phyloP scores from a whole-genome alignment of 2,113 vertebrate genomes.

The Aramus guarauna region DNA sequence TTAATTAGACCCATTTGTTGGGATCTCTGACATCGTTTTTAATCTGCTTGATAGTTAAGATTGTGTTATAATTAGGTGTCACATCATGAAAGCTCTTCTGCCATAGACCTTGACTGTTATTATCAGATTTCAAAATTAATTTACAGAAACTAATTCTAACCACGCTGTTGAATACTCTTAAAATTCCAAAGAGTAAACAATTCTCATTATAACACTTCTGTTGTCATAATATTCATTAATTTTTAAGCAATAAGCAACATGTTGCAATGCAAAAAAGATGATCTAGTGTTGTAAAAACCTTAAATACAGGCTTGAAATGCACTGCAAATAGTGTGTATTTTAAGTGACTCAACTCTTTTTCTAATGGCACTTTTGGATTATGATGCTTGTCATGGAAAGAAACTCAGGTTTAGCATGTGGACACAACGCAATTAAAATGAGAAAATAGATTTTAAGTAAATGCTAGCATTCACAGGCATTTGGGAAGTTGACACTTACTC shows the following conservation, averaged over 20 bases:
- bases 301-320: background rate
- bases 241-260: background rate
- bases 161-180: constrained; percentile 11
- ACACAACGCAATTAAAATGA: background rate
- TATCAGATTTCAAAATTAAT: constrained; percentile 60
- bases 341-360: background rate
- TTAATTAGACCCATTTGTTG: constrained; percentile 36
- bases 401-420: background rate
- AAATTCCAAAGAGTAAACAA: constrained; percentile 42
- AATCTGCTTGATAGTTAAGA: constrained; percentile 35
- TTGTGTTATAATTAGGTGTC: constrained; percentile 52
- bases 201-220: constrained; percentile 22
- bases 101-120: constrained; percentile 13
- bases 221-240: constrained; percentile 19
- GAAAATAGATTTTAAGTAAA: constrained; percentile 12
- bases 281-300: background rate
- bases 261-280: background rate
- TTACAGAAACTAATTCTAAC: constrained; percentile 39
- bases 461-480: background rate
- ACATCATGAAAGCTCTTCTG: constrained; percentile 47
- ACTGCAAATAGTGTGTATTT: background rate
- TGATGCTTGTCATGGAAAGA: background rate
- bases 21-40: constrained; percentile 41
- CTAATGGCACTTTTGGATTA: background rate
- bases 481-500: background rate